Evolutionary conservation across 2,888 invertebrate genomes (phyloP), one percentile per base, ranked within the genome.

Genomic region (Drosophila rubida): DNA sequence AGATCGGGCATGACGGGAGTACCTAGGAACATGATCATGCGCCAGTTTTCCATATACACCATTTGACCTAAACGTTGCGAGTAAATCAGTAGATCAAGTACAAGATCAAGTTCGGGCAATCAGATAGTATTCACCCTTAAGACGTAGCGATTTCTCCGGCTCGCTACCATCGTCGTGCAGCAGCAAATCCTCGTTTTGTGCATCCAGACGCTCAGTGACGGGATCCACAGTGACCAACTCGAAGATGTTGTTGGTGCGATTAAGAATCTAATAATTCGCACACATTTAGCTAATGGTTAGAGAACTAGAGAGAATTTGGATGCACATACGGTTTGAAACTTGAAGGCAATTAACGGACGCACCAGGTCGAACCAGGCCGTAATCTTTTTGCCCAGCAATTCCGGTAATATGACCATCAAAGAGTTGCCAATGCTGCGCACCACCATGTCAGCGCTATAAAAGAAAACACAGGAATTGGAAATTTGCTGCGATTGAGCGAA

Each of bases 41-140:
- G 95, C 99, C 99, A 99, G 90, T 98, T 97, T 80, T 97, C 97
- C 98, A 99, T 98, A 92, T 97, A 98, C 88, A 99, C 96, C 99
- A 99, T 99, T 94, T 99, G 99, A 80, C 99, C 99, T 96, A 25
- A 6, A n/a, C 8, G 35, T n/a, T 5, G n/a, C n/a, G n/a, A n/a
- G n/a, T n/a, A 2, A 14, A 14, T 30, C 23, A 6, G 23, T 23
- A 5, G 6, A 23, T 23, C 23, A 23, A 6, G 6, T 23, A 6
- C 7, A 25, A 19, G 1, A 19, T 19, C 19, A n/a, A n/a, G n/a
- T 19, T 19, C 2, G 19, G 25, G 1, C 25, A 25, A 25, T 7
- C 7, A 1, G 25, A 6, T 1, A 2, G 0, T 22, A 4, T 9
- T 44, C 92, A 95, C 96, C 96, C 94, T 97, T 97, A 2, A 97